These are phyloP conservation scores for Lycaena phlaeas DNA, from an alignment of 2,888 invertebrate species.

Conservation along the genomic window DNA sequence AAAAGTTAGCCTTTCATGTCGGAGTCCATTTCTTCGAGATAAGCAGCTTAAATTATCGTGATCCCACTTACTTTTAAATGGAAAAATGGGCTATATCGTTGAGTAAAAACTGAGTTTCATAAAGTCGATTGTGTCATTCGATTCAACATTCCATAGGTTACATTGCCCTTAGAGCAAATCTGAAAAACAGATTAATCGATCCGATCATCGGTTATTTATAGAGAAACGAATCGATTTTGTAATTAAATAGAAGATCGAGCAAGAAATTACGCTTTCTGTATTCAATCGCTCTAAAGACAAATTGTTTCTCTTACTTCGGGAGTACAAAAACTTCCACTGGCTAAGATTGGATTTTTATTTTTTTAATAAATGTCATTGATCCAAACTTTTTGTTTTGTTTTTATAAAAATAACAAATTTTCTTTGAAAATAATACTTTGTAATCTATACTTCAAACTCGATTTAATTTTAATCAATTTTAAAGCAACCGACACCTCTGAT, in stretches of 20 bases:
- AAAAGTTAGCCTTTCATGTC: slow-evolving; percentile 51
- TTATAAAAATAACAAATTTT: slow-evolving; percentile 37
- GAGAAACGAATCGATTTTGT: slow-evolving; percentile 40
- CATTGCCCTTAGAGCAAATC: slow-evolving; percentile 20
- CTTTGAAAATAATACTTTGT: slow-evolving; percentile 21
- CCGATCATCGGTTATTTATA: slow-evolving; percentile 28
- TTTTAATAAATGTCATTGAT: slow-evolving; percentile 27
- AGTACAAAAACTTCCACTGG: slow-evolving; percentile 24
- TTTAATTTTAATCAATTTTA: slow-evolving; percentile 31
- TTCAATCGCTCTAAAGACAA: slow-evolving; percentile 25
- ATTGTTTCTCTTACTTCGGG: slow-evolving; percentile 28
- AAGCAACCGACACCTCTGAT: slow-evolving; percentile 57
- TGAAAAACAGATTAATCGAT: slow-evolving; percentile 26
- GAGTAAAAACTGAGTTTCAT: slow-evolving; percentile 1
- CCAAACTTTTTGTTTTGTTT: slow-evolving; percentile 20
- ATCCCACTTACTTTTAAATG: slow-evolving; percentile 7
- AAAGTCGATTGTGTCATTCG: slow-evolving; percentile 13
- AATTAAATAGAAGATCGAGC: slow-evolving; percentile 35
- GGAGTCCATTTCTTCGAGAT: slow-evolving; percentile 23
- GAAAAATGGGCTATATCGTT: not conserved
- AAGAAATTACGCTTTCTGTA: slow-evolving; percentile 34
- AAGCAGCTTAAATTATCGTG: slow-evolving; percentile 10
- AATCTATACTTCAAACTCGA: slow-evolving; percentile 16
- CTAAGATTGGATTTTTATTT: slow-evolving; percentile 21
- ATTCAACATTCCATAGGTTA: slow-evolving; percentile 17